A percentile compares a stretch with the other conserved stretches of the same genome.
Conservation (phyloP, 2,888 invertebrate species). For the Cheilosia vernalis region DNA sequence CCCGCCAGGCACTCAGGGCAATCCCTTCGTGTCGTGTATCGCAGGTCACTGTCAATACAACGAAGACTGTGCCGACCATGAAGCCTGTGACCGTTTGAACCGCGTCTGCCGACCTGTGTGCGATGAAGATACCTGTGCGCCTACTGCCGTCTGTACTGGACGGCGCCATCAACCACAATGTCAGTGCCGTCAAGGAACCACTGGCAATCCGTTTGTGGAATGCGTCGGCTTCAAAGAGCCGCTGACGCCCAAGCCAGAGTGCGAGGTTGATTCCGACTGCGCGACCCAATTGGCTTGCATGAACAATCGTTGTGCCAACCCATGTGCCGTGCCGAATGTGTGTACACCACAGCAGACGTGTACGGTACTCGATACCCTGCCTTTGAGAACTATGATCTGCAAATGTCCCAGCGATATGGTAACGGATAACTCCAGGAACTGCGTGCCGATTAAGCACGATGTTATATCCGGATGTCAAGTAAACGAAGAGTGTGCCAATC, state of each 20-base stretch:
- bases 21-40: constrained; percentile 91
- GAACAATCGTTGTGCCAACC: constrained; percentile 89
- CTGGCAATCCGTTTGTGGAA: constrained; percentile 91
- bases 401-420: constrained; percentile 93
- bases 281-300: constrained; percentile 90
- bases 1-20: constrained; percentile 93
- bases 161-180: constrained; percentile 91
- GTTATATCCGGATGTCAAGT: constrained; percentile 86
- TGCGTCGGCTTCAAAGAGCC: constrained; percentile 85
- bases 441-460: constrained; percentile 86
- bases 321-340: constrained; percentile 88
- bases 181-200: constrained; percentile 89
- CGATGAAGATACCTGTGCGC: constrained; percentile 91
- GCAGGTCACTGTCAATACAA: constrained; percentile 93
- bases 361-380: constrained; percentile 90
- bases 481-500: constrained; percentile 90
- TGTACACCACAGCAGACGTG: constrained; percentile 92
- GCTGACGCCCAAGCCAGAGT: constrained; percentile 85
- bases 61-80: constrained; percentile 93
- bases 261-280: constrained; percentile 91
- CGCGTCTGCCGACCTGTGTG: constrained; percentile 92
- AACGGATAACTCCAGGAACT: constrained; percentile 89
- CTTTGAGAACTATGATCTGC: constrained; percentile 93
- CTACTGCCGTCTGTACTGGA: constrained; percentile 90
- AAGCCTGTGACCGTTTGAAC: constrained; percentile 93